Conservation (phyloP, 2,888 invertebrate genomes). For the Drosophila cracens region DNA sequence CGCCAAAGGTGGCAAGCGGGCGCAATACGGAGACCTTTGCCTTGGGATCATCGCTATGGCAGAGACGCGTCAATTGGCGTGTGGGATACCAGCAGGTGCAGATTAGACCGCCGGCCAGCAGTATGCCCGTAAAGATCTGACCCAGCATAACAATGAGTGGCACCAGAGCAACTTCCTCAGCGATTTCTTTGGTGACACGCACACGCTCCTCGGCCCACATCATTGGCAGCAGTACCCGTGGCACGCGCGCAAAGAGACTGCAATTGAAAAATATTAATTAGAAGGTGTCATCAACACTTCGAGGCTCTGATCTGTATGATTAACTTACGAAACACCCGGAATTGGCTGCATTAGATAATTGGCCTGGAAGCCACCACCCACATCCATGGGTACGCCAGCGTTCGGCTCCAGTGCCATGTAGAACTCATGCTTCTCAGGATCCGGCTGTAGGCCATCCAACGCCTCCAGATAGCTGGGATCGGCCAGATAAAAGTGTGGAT, state of each 20-base stretch:
- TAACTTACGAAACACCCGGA: conserved; percentile 87
- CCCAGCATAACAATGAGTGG: conserved; percentile 87
- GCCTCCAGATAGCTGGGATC: conserved; percentile 88
- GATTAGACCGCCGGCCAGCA: conserved; percentile 84
- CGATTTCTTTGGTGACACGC: conserved; percentile 86
- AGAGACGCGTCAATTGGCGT: conserved; percentile 68
- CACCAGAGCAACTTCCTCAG: conserved; percentile 86
- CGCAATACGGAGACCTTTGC: conserved; percentile 67
- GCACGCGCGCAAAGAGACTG: conserved; percentile 70
- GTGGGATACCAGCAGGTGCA: conserved; percentile 83
- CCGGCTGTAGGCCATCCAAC: conserved; percentile 90
- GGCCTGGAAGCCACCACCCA: conserved; percentile 91
- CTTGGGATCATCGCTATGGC: conserved; percentile 75
- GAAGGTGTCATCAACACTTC: neutral
- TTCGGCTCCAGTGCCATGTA: conserved; percentile 91
- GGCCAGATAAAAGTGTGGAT: conserved; percentile 93
- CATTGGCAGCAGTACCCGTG: conserved; percentile 89
- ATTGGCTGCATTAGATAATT: conserved; percentile 90
- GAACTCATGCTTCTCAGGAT: conserved; percentile 90
- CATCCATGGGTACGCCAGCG: conserved; percentile 91
- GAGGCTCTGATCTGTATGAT: neutral
- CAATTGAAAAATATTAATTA: conserved; percentile 9
- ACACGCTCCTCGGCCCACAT: conserved; percentile 92
- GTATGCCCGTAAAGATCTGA: conserved; percentile 85
- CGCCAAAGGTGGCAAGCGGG: conserved; percentile 61